Evolutionary conservation across 2,113 vertebrate species (phyloP).

Genomic region (Atractosteus spatula): DNA sequence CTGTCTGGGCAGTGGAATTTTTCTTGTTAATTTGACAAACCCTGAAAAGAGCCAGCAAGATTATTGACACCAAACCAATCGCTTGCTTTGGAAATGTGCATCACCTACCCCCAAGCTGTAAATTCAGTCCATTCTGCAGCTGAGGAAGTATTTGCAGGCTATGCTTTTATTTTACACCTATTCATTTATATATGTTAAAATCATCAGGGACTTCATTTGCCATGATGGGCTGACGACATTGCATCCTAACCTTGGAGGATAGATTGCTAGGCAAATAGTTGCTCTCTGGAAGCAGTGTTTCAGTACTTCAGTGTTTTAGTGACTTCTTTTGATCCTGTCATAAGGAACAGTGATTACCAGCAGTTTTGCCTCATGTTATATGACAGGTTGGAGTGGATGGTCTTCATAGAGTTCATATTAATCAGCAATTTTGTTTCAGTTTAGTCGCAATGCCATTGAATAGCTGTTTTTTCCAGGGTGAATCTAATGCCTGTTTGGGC

Average conservation of each 20-base stretch:
- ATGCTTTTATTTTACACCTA: constrained; percentile 52
- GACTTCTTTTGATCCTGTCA: constrained; percentile 39
- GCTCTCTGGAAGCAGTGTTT: constrained; percentile 25
- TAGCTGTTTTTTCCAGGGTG: too few species aligned
- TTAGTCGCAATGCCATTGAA: too few species aligned
- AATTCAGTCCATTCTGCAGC: constrained; percentile 39
- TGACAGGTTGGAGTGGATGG: neutral
- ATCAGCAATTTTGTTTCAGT: neutral
- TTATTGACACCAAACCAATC: constrained; percentile 56
- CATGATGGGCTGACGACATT: constrained; percentile 48
- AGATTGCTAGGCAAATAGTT: constrained; percentile 29
- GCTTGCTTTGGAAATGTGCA: constrained; percentile 44
- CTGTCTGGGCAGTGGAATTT: constrained; percentile 56
- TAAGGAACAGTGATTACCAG: constrained; percentile 41
- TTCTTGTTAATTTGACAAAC: constrained; percentile 65
- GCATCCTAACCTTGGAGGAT: constrained; percentile 37
- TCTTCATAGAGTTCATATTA: neutral
- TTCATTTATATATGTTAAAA: constrained; percentile 53
- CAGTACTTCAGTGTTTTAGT: constrained; percentile 35
- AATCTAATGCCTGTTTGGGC: too few species aligned
- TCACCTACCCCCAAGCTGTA: constrained; percentile 17
- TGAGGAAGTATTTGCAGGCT: constrained; percentile 49
- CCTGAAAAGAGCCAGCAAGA: constrained; percentile 43
- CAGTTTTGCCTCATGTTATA: constrained; percentile 2
- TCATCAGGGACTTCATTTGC: constrained; percentile 46